These are phyloP conservation scores for Hypsibius dujardini DNA, from an alignment of 1,140 invertebrate species.

Conservation along the genomic window DNA sequence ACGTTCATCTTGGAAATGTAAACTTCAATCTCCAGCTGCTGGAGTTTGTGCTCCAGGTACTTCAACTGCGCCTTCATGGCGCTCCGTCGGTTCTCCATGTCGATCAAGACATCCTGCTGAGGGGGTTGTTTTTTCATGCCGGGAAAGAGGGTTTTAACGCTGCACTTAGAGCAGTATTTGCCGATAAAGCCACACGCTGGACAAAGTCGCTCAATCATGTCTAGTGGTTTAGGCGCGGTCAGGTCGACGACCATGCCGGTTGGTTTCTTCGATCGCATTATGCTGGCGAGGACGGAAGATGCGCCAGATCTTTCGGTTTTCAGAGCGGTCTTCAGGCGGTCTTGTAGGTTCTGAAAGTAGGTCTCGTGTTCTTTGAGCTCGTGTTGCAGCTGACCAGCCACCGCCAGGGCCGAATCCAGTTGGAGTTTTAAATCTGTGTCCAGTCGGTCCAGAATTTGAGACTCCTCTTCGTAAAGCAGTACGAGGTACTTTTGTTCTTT, in stretches of 20 bases:
- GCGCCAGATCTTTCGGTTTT: neutral
- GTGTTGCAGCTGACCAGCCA: neutral
- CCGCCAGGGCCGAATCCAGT: neutral
- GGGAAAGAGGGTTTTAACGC: neutral
- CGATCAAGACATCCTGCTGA: no score
- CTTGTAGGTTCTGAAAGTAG: neutral
- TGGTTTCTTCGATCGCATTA: neutral
- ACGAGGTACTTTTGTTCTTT: slow-evolving; percentile 1
- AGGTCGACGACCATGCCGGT: neutral
- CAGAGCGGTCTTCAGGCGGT: neutral
- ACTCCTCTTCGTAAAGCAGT: slow-evolving; percentile 3
- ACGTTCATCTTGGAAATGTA: slow-evolving; percentile 17
- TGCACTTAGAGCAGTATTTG: neutral
- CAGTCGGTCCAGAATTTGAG: slow-evolving; percentile 2
- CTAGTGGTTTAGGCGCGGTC: no score
- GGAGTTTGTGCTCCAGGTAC: slow-evolving; percentile 14
- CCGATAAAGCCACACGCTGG: no score
- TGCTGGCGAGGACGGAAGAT: neutral
- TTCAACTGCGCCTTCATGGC: slow-evolving; percentile 11
- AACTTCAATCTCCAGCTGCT: slow-evolving; percentile 16
- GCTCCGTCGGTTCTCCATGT: neutral
- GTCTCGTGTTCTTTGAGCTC: neutral
- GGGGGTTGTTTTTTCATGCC: no score
- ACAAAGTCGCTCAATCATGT: no score
- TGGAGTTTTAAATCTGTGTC: neutral